phyloP scores from a whole-genome alignment of 2,113 vertebrate genomes.

The Phoenicopterus ruber region DNA sequence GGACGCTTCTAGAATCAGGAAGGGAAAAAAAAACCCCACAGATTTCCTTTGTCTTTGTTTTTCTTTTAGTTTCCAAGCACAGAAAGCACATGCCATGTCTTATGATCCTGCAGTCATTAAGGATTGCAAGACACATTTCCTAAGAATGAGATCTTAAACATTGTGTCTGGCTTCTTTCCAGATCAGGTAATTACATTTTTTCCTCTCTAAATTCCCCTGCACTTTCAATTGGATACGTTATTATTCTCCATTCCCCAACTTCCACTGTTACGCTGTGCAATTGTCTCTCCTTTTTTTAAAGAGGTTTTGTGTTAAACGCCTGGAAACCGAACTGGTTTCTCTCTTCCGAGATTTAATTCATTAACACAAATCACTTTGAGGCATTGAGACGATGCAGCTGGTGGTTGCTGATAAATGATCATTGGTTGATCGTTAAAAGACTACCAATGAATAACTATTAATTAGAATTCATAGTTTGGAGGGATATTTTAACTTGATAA shows the following conservation, averaged over 20 bases:
- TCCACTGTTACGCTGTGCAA: background rate
- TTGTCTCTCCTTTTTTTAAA: background rate
- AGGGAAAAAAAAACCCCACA: background rate
- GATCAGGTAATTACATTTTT: slow-evolving; percentile 7
- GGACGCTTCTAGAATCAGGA: background rate
- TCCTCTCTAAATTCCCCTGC: background rate
- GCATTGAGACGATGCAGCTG: background rate
- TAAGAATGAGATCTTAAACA: background rate
- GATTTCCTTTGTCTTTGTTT: background rate
- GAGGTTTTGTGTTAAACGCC: background rate
- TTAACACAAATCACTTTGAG: background rate
- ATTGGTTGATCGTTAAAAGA: background rate
- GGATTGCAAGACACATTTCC: background rate
- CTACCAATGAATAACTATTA: background rate
- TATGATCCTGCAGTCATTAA: background rate
- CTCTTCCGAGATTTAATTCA: background rate
- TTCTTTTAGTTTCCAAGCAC: background rate
- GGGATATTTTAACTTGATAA: background rate
- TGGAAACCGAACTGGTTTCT: background rate
- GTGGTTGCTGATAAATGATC: background rate
- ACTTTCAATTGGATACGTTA: background rate
- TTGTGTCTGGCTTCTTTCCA: background rate
- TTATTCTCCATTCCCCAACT: background rate
- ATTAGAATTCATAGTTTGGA: background rate
- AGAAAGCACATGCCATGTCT: background rate